Base-by-base conservation (phyloP, 2,113 vertebrate genomes). In the Odocoileus hemionus region DNA sequence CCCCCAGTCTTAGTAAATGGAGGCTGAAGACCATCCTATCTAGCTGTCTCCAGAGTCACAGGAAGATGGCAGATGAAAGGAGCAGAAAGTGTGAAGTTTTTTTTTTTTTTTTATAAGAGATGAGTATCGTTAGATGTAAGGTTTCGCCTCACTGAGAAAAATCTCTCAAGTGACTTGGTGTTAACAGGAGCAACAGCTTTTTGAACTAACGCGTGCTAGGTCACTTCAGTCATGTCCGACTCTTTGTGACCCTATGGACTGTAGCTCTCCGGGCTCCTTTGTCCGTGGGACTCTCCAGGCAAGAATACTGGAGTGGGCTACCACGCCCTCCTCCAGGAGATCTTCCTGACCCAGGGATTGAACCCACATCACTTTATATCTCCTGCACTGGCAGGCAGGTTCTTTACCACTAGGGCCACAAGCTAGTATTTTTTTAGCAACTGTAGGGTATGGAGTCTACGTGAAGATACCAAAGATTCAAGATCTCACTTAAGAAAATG, bases 381-480 rank as follows among this genome's bases (percentile, higher is more conserved):
- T 74, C 21, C 10, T 74, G 67, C 67, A 39, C 11, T 74, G 36
- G 36, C 67, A 74, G 67, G 36, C n/a, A 74, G 36, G 10, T 74
- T 39, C 5, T 74, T 74, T 39, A 74, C 19, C 4, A 74, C 36
- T 70, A 74, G 36, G n/a, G 10, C 67, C 36, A 25, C 19, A 74
- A 74, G n/a, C 11, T 39, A 74, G 21, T 39, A 36, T 23, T 39
- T 39, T 26, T 61, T 88, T 17, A 60, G 55, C 78, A 74, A 45
- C 67, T 26, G 7, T 1, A 15, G 15, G 12, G 13, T 19, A 52
- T 1, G 0, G 2, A 70, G 13, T 30, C 83, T 11, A 58, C 10
- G 11, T 9, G 14, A 74, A 39, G 21, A 89, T 17, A 39, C 16
- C 52, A 80, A 33, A 76, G 67, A 91, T 16, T 54, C 43, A 47